Evolutionary conservation across 2,113 vertebrate species (phyloP).

Genomic region (Amia ocellicauda): DNA sequence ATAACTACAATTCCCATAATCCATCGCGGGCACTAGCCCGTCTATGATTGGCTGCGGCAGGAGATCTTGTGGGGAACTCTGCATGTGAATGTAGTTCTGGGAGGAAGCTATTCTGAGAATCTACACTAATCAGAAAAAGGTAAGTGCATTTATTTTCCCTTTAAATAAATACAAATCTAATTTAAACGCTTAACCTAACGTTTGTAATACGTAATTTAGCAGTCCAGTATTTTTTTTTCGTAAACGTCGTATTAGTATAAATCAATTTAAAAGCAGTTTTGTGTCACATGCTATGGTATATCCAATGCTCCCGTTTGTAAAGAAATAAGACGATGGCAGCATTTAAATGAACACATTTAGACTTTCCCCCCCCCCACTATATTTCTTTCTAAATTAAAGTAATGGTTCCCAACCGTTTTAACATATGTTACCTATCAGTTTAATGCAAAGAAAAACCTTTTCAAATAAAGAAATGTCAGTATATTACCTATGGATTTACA

Average conservation of each 20-base stretch:
- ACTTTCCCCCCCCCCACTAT: not conserved
- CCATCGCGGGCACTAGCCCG: conserved; percentile 21
- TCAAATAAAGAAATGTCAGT: no score
- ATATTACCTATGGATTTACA: no score
- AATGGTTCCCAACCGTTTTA: no score
- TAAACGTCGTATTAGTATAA: not conserved
- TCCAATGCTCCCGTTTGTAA: not conserved
- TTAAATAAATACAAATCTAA: not conserved
- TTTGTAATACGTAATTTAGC: not conserved
- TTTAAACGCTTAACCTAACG: not conserved
- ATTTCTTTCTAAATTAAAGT: no score
- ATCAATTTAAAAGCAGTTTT: not conserved
- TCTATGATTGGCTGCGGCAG: conserved; percentile 21
- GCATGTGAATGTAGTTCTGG: conserved; percentile 40
- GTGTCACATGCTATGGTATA: not conserved
- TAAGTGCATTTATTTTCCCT: conserved; percentile 21
- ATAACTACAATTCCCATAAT: conserved; percentile 41
- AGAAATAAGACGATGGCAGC: conserved; percentile 4
- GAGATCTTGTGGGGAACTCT: conserved; percentile 34
- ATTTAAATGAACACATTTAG: not conserved
- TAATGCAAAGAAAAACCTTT: no score
- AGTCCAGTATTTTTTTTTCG: not conserved
- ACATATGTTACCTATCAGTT: no score
- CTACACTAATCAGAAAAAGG: conserved; percentile 32
- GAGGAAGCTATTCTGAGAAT: conserved; percentile 34